Base-by-base conservation (phyloP, 2,797 vertebrate species). In the Hyperoplus lanceolatus region DNA sequence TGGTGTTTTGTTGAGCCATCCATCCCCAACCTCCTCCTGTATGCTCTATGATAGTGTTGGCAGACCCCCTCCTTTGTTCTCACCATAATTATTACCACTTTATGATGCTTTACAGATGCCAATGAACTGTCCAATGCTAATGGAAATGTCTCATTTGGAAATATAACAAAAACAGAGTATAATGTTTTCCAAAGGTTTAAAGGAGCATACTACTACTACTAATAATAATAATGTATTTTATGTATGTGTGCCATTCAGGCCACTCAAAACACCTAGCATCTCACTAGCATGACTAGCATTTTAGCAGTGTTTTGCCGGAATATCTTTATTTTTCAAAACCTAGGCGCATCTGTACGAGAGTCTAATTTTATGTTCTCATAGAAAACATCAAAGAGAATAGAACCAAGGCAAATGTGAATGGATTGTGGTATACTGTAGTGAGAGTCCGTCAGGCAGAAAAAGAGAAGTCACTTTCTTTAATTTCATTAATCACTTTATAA, bases 401-500 rank as follows among this genome's bases (percentile, higher is more conserved):
- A 66, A n/a, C 55, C 6, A 15, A 39, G 14, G 48, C 49, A 49
- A 56, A 77, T 6, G 42, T 46, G n/a, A 70, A 57, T 16, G 8
- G 18, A 55, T 53, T 46, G 8, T 15, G 8, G 5, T 53, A 39
- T 66, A 41, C 67, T 50, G 38, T 9, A 12, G 51, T 18, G 15
- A 21, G 15, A 56, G 38, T 58, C n/a, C 12, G 10, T 60, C 36
- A 56, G 64, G 15, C 5, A 55, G 39, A 10, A 39, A 57, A 15
- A 36, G 8, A 50, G 21, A 51, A 71, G 63, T 55, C 12, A 38
- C 53, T 69, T 64, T 68, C 18, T 48, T 21, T 61, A 46, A 56
- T 56, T 79, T 62, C 42, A 48, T 55, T 39, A 54, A n/a, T 70
- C 53, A 79, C 21, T 57, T 43, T 53, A 72, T 79, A 69, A 53